Base-by-base conservation (phyloP, 2,797 vertebrate genomes). In the Bovichtus diacanthus region DNA sequence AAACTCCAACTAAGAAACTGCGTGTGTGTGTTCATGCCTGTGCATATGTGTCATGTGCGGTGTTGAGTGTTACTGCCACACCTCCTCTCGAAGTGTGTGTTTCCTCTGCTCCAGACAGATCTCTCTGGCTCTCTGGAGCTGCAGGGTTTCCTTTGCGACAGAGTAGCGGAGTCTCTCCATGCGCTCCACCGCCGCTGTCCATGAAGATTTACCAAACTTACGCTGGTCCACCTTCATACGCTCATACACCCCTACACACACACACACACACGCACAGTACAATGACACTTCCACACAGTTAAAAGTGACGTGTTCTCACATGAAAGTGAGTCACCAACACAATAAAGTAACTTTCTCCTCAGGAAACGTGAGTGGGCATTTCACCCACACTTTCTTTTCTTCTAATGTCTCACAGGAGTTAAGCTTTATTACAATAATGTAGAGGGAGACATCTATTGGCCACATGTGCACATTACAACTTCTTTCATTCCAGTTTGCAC, bases 81-180 rank as follows among this genome's bases (percentile, higher is more conserved):
- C 98, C 97, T 99, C 96, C 51, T 99, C 96, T 90, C 96, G 95
- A 31, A 99, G 93, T 0, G 96, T 92, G 89, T 97, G 97, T 74
- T 99, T 99, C 93, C 95, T 97, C 95, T 99, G 98, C 85, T 99
- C 98, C 89, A 99, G 93, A 87, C 96, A 96, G 85, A 99, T 98
- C 95, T 99, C 98, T 86, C 97, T 97, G 69, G 98, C 97, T 90
- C 97, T 95, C 96, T 99, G 99, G 81, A 99, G 95, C 87, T 99
- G 98, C 65, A 99, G 91, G 15, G 98, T 99, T 92, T 99, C 98
- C 92, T 98, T 99, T 83, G 98, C 97, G 79, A 98, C 96, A 0
- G 96, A 96, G 90, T 98, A 99, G 71, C 97, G 97, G 69, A 99
- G 95, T 62, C 96, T 96, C 90, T 99, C 98, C 97, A 99, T 98